Evolutionary conservation across 2,888 invertebrate species (phyloP).

Genomic region (Archips crataeganus): DNA sequence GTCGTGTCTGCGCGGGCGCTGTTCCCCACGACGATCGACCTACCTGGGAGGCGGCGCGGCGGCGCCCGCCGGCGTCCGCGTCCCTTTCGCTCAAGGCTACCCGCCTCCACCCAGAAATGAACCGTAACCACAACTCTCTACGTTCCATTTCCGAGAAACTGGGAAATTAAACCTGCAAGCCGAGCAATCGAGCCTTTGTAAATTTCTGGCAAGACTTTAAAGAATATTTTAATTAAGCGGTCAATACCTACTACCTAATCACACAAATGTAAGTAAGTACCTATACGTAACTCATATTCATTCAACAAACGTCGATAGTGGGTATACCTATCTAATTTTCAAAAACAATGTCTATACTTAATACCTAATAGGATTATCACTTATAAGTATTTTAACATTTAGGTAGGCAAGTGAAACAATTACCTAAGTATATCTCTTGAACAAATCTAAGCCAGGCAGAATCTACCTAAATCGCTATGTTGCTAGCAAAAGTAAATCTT

Average conservation of each 20-base stretch:
- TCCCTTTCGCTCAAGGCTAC: slow-evolving; percentile 81
- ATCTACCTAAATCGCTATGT: neutral
- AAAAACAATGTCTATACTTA: too few relatives aligned
- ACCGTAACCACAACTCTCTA: slow-evolving; percentile 47
- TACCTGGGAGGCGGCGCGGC: slow-evolving; percentile 74
- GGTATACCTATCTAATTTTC: too few relatives aligned
- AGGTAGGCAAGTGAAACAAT: neutral
- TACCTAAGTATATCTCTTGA: neutral
- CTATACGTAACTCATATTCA: neutral
- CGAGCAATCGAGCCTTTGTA: slow-evolving; percentile 61
- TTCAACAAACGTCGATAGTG: too few relatives aligned
- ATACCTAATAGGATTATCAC: too few relatives aligned
- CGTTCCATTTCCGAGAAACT: slow-evolving; percentile 45
- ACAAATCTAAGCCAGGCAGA: neutral
- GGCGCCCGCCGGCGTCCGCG: slow-evolving; percentile 61
- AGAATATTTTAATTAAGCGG: neutral
- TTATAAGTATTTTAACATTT: too few relatives aligned
- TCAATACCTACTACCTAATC: neutral
- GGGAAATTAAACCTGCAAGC: slow-evolving; percentile 59
- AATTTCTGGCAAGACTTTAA: slow-evolving; percentile 34
- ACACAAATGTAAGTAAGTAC: neutral
- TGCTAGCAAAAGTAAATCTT: neutral
- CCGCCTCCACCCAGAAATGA: slow-evolving; percentile 53
- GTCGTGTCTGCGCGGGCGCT: slow-evolving; percentile 17
- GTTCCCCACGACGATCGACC: slow-evolving; percentile 59